Base-by-base conservation (phyloP, 1,140 invertebrate species). In the Metaphire vulgaris region DNA sequence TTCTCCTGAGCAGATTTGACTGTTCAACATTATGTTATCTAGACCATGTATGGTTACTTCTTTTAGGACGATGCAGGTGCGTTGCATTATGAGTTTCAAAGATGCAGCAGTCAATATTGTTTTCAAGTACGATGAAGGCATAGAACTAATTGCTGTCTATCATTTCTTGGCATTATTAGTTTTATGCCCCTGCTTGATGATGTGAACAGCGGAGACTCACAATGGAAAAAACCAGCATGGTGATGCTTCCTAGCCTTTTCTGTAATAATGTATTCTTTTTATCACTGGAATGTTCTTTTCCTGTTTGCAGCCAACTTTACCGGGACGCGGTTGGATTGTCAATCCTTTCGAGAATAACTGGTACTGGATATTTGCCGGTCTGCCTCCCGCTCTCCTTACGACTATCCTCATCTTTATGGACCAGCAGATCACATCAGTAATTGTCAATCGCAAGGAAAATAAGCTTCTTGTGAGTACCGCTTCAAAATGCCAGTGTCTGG, bases 391-490 rank as follows among this genome's bases (percentile, higher is more conserved):
- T 72, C 85, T 98, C 14, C 86, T 98, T 14, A 95, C 95, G 33
- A 96, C 95, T 14, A 98, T 99, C 82, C 89, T 99, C 1, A 95
- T 98, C 81, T 99, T 98, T 86, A 97, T 99, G 95, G 96, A 98
- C 89, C 97, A 99, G 86, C 96, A 99, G 87, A 99, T 99, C 71
- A 97, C 96, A 0, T 92, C 95, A 73, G 97, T 99, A 29, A 99
- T 99, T 83, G 92, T 98, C 0, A 99, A 98, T 84, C 89, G 96
- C 41, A 96, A 96, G 86, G 96, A 98, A 86, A 95, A 98, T 83
- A 98, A 98, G 87, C 87, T 98, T 69, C 95, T 95, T 85, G 90
- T 90, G 86, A 81, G 79, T 81, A 41, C 41, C 21, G 41, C 6
- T 12, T 21, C 21, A 12, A 56, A 56, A 12, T 12, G 6, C 41